Evolutionary conservation across 92 coral and sea anemone species (phyloP).

Genomic region (Siderastrea radians): DNA sequence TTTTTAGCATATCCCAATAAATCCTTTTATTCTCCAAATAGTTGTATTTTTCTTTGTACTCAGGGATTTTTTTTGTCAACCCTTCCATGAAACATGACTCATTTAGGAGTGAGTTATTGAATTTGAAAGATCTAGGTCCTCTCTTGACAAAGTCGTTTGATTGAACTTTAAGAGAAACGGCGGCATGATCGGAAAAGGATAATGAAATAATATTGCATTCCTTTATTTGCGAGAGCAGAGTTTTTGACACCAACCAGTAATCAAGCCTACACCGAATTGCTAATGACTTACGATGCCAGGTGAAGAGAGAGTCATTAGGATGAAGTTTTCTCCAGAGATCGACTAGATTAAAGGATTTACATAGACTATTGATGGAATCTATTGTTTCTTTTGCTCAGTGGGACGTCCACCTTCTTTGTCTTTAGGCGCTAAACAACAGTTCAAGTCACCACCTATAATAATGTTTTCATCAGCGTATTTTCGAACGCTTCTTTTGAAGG

Average conservation of each 20-base stretch:
- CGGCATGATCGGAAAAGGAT: not conserved
- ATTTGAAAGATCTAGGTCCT: constrained; percentile 16
- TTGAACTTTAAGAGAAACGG: not conserved
- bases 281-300: constrained; percentile 1
- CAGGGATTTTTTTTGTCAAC: constrained; percentile 2
- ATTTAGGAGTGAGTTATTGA: constrained; percentile 15
- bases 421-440: not conserved
- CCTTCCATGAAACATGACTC: constrained; percentile 7
- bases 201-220: not conserved
- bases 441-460: not conserved
- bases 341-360: not conserved
- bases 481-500: not conserved
- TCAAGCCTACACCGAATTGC: constrained; percentile 13
- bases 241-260: constrained; percentile 16
- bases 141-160: not conserved
- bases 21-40: constrained; percentile 3
- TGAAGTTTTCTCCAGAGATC: constrained; percentile 7
- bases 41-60: constrained; percentile 21
- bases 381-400: constrained; percentile 2
- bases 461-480: not conserved
- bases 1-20: constrained; percentile 19
- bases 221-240: constrained; percentile 2
- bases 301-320: constrained; percentile 9
- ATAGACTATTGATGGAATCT: not conserved
- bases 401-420: not conserved